These are phyloP conservation scores for Parauchenoglanis punctatus DNA, from an alignment of 2,797 vertebrate species.

Conservation along the genomic window DNA sequence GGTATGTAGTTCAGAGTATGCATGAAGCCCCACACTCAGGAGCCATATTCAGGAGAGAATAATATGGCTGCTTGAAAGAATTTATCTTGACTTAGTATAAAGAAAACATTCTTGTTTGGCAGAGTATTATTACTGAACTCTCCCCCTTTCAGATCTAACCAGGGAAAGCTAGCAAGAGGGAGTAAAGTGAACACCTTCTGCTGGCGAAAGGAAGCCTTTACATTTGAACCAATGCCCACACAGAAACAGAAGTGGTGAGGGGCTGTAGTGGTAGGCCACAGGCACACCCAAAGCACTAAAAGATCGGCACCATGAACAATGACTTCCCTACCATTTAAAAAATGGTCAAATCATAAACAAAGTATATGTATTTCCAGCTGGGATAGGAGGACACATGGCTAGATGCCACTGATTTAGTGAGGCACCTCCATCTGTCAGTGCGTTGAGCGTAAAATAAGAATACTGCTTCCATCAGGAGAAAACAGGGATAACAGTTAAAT, in stretches of 20 bases:
- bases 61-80: background rate
- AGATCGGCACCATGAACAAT: background rate
- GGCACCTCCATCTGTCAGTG: background rate
- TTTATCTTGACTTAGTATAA: background rate
- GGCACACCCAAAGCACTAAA: background rate
- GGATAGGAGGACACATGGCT: background rate
- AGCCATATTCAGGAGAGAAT: background rate
- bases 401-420: background rate
- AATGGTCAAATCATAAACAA: background rate
- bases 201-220: background rate
- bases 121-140: background rate
- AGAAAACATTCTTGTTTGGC: background rate
- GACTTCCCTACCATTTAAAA: background rate
- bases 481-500: constrained; percentile 1
- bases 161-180: background rate
- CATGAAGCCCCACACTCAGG: background rate
- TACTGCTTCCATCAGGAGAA: background rate
- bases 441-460: constrained; percentile 1
- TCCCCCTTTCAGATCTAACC: background rate
- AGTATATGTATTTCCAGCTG: too few species aligned
- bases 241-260: background rate
- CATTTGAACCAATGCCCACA: background rate
- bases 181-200: background rate
- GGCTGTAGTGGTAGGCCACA: background rate
- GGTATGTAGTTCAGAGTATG: background rate